These are phyloP conservation scores for Malurus elegans DNA, from an alignment of 2,113 vertebrate genomes.

Conservation along the genomic window DNA sequence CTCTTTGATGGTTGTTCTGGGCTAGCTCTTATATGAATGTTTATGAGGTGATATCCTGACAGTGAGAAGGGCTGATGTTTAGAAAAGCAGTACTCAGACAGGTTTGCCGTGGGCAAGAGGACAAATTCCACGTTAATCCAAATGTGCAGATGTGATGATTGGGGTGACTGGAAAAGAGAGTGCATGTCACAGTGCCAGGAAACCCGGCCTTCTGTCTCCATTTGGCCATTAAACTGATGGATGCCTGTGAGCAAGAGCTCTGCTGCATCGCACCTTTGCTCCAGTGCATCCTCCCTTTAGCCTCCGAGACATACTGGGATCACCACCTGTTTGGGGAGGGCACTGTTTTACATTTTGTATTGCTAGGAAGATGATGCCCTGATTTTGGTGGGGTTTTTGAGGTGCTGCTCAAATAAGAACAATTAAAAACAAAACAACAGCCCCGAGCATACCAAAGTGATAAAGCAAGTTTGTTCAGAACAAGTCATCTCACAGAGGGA, in stretches of 20 bases:
- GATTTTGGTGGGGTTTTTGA: not conserved
- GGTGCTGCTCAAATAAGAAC: not conserved
- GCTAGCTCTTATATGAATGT: not conserved
- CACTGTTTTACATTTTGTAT: not conserved
- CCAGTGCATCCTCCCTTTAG: not conserved
- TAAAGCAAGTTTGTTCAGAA: not conserved
- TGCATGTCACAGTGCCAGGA: not conserved
- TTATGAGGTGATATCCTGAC: not conserved
- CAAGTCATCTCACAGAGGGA: not conserved
- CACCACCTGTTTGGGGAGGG: not conserved
- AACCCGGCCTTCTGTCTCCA: not conserved
- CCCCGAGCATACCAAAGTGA: not conserved
- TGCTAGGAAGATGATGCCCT: not conserved
- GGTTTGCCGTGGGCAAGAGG: rapidly evolving
- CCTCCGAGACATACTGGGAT: not conserved
- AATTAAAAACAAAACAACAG: not conserved
- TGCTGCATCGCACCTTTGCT: not conserved
- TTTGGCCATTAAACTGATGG: not conserved
- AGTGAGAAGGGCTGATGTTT: not conserved
- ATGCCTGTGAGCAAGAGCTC: not conserved
- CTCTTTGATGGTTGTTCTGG: not conserved
- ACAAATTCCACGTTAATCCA: not conserved
- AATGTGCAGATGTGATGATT: not conserved
- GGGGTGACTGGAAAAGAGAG: not conserved
- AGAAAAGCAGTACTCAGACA: not conserved